Evolutionary conservation across 2,888 invertebrate genomes (phyloP).

Genomic region (Palloptera scutellata): DNA sequence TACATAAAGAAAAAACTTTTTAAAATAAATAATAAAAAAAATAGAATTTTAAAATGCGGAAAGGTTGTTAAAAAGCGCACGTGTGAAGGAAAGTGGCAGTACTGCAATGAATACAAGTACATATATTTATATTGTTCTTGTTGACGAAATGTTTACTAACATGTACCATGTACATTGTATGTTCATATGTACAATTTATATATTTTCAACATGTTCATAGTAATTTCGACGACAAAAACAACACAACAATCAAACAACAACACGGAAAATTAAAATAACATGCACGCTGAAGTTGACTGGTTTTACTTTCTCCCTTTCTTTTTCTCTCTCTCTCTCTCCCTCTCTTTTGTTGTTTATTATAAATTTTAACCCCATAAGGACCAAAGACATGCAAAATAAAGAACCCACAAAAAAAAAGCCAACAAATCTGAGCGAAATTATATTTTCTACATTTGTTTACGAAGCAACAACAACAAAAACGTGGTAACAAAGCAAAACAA

Average conservation of each 20-base stretch:
- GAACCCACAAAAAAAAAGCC: not conserved
- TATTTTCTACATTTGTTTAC: not conserved
- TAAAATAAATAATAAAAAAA: not conserved
- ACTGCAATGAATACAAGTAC: not conserved
- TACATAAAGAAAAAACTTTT: not conserved
- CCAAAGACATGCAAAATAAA: not conserved
- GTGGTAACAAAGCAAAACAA: slow-evolving; percentile 3
- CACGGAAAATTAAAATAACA: not conserved
- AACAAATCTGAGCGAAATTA: slow-evolving; percentile 13
- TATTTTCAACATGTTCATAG: not conserved
- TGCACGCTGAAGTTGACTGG: not conserved
- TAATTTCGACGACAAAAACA: slow-evolving; percentile 7
- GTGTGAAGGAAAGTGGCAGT: not conserved
- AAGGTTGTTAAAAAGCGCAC: not conserved
- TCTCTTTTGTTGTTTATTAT: slow-evolving; percentile 11
- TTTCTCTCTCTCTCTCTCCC: not conserved
- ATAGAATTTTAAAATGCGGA: not conserved
- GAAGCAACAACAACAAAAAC: slow-evolving; percentile 4
- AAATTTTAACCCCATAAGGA: slow-evolving; percentile 1
- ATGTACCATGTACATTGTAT: not conserved
- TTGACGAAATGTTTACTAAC: not conserved
- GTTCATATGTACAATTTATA: not conserved
- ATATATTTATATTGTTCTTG: not conserved
- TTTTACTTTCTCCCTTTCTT: not conserved
- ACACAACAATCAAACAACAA: no score